Conservation (phyloP, 2,113 vertebrate species). For the Hepsetus odoe region DNA sequence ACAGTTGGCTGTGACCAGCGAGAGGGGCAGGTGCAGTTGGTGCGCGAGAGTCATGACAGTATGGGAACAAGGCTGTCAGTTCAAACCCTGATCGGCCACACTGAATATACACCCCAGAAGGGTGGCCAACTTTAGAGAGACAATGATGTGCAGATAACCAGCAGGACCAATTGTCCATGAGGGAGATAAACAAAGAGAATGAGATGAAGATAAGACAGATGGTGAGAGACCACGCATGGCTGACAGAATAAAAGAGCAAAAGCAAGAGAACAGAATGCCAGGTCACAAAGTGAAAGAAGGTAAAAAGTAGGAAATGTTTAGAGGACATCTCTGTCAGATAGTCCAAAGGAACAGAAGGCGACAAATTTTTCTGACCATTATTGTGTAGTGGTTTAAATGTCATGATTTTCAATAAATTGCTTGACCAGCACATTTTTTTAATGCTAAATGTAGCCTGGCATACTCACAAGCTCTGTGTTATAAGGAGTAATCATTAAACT, state of each 20-base stretch:
- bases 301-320: slow-evolving; percentile 11
- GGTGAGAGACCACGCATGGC: slow-evolving; percentile 30
- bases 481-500: too few species aligned
- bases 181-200: slow-evolving; percentile 9
- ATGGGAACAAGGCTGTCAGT: slow-evolving; percentile 51
- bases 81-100: slow-evolving; percentile 10
- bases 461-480: too few species aligned
- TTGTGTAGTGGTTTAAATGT: too few species aligned
- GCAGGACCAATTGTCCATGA: slow-evolving; percentile 19
- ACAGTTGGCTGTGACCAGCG: slow-evolving; percentile 50
- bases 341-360: background rate
- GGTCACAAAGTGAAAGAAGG: background rate
- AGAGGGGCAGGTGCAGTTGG: slow-evolving; percentile 51
- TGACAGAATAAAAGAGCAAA: slow-evolving; percentile 34
- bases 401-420: too few species aligned
- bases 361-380: too few species aligned
- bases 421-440: too few species aligned
- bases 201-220: slow-evolving; percentile 27
- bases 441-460: too few species aligned
- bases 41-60: slow-evolving; percentile 42
- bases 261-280: slow-evolving; percentile 16
- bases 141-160: slow-evolving; percentile 12
- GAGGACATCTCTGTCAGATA: slow-evolving; percentile 27
- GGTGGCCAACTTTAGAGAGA: slow-evolving; percentile 9
- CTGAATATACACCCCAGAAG: slow-evolving; percentile 18